A percentile compares a stretch with the other conserved stretches of the same genome.
phyloP scores from a whole-genome alignment of 1,140 invertebrate species.

The Bombus cullumanus region DNA sequence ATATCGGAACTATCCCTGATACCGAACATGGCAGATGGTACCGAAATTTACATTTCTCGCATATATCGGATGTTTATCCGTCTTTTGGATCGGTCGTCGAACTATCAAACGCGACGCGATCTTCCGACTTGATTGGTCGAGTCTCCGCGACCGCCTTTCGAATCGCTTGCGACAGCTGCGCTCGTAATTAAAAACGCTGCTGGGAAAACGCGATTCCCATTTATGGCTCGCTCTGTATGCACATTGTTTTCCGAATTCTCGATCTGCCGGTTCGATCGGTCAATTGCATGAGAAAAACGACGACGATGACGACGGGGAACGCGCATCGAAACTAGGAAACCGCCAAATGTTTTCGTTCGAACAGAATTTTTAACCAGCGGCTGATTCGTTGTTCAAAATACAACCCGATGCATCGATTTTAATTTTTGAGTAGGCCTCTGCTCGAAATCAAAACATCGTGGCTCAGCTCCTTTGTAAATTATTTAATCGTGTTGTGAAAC shows the following conservation, averaged over 20 bases:
- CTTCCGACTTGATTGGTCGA: not conserved
- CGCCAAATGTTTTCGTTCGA: not conserved
- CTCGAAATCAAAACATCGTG: not conserved
- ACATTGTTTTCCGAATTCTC: not conserved
- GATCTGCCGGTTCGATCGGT: not conserved
- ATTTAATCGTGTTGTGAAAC: not conserved
- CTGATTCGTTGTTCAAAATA: not conserved
- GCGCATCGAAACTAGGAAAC: not conserved
- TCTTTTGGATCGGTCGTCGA: no score
- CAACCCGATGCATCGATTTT: not conserved
- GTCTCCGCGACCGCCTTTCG: not conserved
- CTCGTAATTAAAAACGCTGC: constrained; percentile 28
- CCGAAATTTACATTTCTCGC: constrained; percentile 59
- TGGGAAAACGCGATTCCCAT: not conserved
- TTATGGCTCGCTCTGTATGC: constrained; percentile 16
- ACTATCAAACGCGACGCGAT: no score
- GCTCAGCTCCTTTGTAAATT: no score
- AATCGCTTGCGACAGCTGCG: constrained; percentile 36
- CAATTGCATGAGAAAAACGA: not conserved
- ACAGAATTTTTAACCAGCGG: not conserved
- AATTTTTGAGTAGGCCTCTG: not conserved
- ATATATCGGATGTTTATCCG: constrained; percentile 35
- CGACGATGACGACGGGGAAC: no score
- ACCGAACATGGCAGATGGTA: constrained; percentile 43
- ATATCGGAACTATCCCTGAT: not conserved